A percentile compares a stretch with the other conserved stretches of the same genome.
Evolutionary conservation across 2,888 invertebrate genomes (phyloP).

Genomic region (Shargacucullia verbasci): DNA sequence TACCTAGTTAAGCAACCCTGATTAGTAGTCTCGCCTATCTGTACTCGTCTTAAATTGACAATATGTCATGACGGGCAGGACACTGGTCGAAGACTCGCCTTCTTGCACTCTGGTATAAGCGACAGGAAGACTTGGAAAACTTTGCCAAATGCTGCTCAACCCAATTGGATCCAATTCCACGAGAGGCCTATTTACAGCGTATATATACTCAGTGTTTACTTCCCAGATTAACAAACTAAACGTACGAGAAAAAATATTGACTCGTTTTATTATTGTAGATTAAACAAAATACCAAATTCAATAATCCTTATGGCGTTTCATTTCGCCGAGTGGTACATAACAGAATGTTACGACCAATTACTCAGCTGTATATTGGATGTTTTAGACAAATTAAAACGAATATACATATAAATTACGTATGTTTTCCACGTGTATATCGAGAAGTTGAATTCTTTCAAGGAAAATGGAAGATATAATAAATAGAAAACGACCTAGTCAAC

Average conservation of each 20-base stretch:
- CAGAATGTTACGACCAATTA: constrained; percentile 49
- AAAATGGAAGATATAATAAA: constrained; percentile 17
- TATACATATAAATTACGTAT: constrained; percentile 11
- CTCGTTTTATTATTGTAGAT: constrained; percentile 5
- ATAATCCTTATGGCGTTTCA: constrained; percentile 49
- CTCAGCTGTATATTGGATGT: constrained; percentile 38
- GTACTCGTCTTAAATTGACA: no score
- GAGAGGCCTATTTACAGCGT: no score
- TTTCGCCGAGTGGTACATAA: constrained; percentile 43
- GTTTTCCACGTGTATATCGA: constrained; percentile 19
- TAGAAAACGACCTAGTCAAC: constrained; percentile 12
- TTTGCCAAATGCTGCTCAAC: no score
- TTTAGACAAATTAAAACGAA: constrained; percentile 52
- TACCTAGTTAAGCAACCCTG: no score
- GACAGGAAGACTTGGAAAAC: no score
- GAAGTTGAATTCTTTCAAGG: neutral
- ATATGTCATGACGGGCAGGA: no score
- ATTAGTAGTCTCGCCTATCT: no score
- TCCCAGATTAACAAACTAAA: neutral
- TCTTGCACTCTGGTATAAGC: no score
- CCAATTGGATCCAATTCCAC: no score
- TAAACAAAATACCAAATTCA: constrained; percentile 43
- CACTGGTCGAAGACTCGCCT: no score
- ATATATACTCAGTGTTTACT: neutral
- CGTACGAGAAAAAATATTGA: neutral